phyloP scores from a whole-genome alignment of 2,113 vertebrate species.

The Machaerirhynchus nigripectus region DNA sequence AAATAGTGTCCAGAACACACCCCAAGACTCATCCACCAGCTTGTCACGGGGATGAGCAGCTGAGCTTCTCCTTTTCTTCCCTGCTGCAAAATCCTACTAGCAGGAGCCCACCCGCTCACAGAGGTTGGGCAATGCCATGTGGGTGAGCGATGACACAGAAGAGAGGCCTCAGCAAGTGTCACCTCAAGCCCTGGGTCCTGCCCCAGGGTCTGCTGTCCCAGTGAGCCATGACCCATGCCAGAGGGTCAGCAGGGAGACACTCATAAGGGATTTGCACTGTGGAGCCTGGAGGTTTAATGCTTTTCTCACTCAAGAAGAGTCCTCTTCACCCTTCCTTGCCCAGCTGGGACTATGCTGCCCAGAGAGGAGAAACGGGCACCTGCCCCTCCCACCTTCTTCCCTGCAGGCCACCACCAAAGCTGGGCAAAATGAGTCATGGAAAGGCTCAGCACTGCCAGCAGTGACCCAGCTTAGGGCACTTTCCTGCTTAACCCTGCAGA shows the following conservation, averaged over 20 bases:
- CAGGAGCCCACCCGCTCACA: background rate
- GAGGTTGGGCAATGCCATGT: background rate
- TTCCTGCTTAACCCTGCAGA: background rate
- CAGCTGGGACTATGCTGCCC: background rate
- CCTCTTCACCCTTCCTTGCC: background rate
- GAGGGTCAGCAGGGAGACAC: background rate
- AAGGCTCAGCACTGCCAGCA: background rate
- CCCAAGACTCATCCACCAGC: background rate
- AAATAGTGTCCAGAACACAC: background rate
- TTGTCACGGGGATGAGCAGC: background rate
- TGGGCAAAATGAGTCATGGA: background rate
- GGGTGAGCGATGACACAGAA: background rate
- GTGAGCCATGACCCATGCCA: accelerated
- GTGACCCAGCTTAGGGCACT: background rate
- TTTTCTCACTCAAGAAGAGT: background rate
- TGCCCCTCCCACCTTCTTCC: background rate
- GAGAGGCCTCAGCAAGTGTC: background rate
- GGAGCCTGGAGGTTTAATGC: background rate
- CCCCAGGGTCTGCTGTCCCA: background rate
- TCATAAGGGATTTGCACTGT: background rate
- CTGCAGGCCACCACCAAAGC: background rate
- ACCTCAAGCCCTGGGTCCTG: background rate
- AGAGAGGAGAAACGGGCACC: background rate
- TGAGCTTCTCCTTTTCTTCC: background rate
- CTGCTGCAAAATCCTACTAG: background rate